Conservation (phyloP, 2,113 vertebrate species). For the Coptodon bakossiorum region DNA sequence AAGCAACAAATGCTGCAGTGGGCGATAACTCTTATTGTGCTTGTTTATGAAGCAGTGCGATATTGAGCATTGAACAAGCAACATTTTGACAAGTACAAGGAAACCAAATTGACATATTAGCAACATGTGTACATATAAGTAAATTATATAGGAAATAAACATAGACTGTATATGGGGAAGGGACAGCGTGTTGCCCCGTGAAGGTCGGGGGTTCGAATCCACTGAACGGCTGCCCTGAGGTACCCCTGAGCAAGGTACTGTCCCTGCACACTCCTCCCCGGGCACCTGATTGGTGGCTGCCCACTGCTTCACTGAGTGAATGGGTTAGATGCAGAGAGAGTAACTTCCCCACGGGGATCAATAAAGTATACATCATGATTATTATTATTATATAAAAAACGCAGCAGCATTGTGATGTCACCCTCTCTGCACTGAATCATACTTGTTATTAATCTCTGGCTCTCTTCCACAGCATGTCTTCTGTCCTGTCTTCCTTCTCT, state of each 20-base stretch:
- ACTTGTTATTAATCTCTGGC: rapidly evolving
- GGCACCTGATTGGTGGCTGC: not conserved
- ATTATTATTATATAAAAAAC: not conserved
- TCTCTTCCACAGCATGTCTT: not conserved
- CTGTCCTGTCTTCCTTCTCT: rapidly evolving
- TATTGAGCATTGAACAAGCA: not conserved
- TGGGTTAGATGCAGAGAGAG: not conserved
- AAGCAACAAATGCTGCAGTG: not conserved
- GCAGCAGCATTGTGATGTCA: not conserved
- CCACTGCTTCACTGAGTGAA: not conserved
- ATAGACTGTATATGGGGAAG: not conserved
- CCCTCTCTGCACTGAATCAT: not conserved
- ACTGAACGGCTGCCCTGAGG: not conserved
- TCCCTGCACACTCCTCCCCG: not conserved
- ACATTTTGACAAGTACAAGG: not conserved
- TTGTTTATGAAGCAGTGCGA: not conserved
- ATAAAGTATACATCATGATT: not conserved
- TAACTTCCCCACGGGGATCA: not conserved
- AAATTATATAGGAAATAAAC: not conserved
- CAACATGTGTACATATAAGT: not conserved
- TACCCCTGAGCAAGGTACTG: not conserved
- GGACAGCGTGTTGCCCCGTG: not conserved
- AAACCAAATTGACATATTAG: not conserved
- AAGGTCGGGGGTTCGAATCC: not conserved
- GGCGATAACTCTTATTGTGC: not conserved